Conservation (phyloP, 2,888 invertebrate species). For the Hyposoter dolosus region DNA sequence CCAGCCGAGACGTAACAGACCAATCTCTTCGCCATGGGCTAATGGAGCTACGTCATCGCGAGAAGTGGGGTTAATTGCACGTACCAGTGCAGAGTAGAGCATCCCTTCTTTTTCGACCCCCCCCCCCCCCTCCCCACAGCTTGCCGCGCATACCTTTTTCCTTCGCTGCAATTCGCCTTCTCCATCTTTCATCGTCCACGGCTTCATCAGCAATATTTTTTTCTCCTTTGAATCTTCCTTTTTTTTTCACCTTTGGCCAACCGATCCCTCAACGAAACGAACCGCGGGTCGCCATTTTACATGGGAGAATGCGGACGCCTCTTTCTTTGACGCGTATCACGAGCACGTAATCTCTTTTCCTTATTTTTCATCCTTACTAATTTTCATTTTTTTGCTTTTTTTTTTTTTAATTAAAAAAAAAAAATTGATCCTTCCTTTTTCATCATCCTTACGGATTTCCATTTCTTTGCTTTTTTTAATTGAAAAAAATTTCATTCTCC, state of each 20-base stretch:
- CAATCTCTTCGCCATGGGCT: constrained; percentile 82
- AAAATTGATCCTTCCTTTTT: too few species aligned
- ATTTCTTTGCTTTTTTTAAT: too few species aligned
- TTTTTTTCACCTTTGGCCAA: not conserved
- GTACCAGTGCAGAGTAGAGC: constrained; percentile 62
- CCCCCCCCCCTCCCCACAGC: not conserved
- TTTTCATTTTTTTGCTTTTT: too few species aligned
- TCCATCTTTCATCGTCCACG: constrained; percentile 46
- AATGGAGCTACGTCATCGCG: constrained; percentile 78
- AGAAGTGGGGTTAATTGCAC: constrained; percentile 82
- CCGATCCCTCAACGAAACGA: not conserved
- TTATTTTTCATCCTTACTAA: too few species aligned
- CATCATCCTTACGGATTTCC: too few species aligned
- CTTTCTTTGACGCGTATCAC: not conserved
- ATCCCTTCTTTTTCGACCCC: constrained; percentile 25
- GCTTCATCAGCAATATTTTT: constrained; percentile 26
- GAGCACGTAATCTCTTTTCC: not conserved
- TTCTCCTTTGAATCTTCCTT: not conserved
- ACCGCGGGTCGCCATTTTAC: constrained; percentile 14
- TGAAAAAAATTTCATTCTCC: not conserved
- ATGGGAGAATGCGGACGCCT: not conserved
- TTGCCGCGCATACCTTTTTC: not conserved
- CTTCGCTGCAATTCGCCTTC: constrained; percentile 53
- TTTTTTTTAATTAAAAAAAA: too few species aligned
- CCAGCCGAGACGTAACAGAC: constrained; percentile 79